A percentile compares a stretch with the other conserved stretches of the same genome.
Evolutionary conservation across 2,113 vertebrate species (phyloP).

Genomic region (Montifringilla adamsi): DNA sequence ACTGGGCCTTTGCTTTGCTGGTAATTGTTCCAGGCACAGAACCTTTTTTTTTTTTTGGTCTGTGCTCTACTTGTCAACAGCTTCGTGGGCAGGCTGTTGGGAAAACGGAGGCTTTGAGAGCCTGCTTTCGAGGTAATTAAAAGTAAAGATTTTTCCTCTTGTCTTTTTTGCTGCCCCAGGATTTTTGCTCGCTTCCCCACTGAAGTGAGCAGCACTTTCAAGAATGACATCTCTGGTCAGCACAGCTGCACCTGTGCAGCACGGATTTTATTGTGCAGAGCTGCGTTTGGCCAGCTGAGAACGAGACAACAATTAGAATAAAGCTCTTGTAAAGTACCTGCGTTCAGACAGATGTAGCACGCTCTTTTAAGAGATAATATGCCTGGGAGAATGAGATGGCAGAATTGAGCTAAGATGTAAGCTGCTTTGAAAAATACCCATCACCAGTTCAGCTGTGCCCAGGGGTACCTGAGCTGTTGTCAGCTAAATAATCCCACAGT

Average conservation of each 20-base stretch:
- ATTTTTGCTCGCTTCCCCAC: background rate
- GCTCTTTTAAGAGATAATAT: background rate
- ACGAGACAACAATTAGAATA: background rate
- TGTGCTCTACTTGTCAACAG: background rate
- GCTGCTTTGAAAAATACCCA: background rate
- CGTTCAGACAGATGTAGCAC: background rate
- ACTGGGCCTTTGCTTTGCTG: background rate
- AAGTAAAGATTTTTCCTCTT: constrained; percentile 49
- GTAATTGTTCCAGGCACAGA: constrained; percentile 16
- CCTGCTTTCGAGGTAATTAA: constrained; percentile 52
- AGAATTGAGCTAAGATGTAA: background rate
- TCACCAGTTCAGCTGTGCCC: background rate
- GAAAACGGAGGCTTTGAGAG: background rate
- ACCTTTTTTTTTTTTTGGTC: background rate
- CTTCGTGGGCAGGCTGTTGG: background rate
- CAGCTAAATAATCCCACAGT: background rate
- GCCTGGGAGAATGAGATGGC: background rate
- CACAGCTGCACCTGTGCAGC: background rate
- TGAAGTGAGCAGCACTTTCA: background rate
- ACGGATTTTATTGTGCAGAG: background rate
- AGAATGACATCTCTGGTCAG: constrained; percentile 2
- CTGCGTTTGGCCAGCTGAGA: background rate
- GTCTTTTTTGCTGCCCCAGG: background rate
- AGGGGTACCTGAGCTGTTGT: background rate
- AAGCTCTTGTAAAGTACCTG: background rate